Evolutionary conservation across 2,797 vertebrate genomes (phyloP).

Genomic region (Sebastes kiyomatsui): DNA sequence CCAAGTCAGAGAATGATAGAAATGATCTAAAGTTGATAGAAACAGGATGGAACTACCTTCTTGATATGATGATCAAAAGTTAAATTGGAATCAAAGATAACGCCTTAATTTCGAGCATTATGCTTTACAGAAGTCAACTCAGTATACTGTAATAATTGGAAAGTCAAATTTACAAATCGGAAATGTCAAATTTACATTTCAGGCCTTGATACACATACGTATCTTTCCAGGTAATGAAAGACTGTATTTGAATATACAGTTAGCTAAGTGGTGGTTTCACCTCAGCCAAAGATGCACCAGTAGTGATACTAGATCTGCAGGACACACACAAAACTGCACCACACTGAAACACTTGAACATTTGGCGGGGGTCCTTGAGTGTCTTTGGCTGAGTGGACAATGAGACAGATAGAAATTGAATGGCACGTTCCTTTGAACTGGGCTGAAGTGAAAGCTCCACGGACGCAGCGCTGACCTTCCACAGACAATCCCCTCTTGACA

Average conservation of each 20-base stretch:
- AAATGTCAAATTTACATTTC: background rate
- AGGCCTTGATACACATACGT: background rate
- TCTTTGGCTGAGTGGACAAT: slow-evolving; percentile 59
- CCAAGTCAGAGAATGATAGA: background rate
- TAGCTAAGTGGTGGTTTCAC: background rate
- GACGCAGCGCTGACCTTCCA: slow-evolving; percentile 68
- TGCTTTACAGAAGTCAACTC: too few species aligned
- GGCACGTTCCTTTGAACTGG: slow-evolving; percentile 72
- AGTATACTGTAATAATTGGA: background rate
- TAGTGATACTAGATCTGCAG: slow-evolving; percentile 12
- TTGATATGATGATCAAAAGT: background rate
- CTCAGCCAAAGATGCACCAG: background rate
- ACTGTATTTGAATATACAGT: background rate
- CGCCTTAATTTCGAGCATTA: too few species aligned
- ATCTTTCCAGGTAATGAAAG: background rate
- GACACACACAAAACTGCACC: slow-evolving; percentile 10
- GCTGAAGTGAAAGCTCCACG: slow-evolving; percentile 69
- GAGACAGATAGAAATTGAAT: slow-evolving; percentile 68
- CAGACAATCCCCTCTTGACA: slow-evolving; percentile 78
- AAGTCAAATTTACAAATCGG: background rate
- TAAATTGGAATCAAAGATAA: too few species aligned
- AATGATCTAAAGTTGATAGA: background rate
- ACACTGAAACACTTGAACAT: slow-evolving; percentile 52
- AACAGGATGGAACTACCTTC: background rate
- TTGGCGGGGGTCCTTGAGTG: slow-evolving; percentile 37